Evolutionary conservation across 2,888 invertebrate species (phyloP), one percentile per base, ranked within the genome.

Genomic region (Epistrophe grossulariae): DNA sequence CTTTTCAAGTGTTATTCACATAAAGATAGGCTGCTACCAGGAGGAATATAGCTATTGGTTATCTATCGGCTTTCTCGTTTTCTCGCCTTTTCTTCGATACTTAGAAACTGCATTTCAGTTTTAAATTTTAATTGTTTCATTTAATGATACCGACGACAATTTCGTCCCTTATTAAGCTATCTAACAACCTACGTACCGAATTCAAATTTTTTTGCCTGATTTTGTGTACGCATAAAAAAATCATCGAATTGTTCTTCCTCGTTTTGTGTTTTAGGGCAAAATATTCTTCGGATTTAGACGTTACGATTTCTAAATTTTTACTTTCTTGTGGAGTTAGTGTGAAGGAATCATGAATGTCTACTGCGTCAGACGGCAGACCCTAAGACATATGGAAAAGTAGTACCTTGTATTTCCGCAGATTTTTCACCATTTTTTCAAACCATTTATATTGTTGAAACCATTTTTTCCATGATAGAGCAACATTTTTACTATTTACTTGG

Each of bases 141-240:
- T 77, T 28, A 88, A 40, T 59, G 74, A 45, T 55, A 87, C 64
- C 70, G 13, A 83, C 79, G 13, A 79, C 83, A 59, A 76, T 88
- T 80, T 77, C 77, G 24, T 80, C 84, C 38, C 80, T 74, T 62
- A 88, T 64, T 24, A 80, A 48, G 50, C 55, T 59, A 62, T 77
- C 77, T 24, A 62, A 57, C 15, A 83, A n/a, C n/a, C n/a, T n/a
- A 60, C 11, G 19, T 59, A 24, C 81, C 84, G 59, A 88, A 84
- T 15, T 78, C 74, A 28, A 73, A 84, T 62, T 84, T 82, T 82
- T 77, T 84, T 8, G 64, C 52, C 55, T 87, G 66, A 24, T 80
- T 84, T 71, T 84, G 88, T 55, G 88, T 82, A 68, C 79, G 74
- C 15, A 79, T 88, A 68, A 72, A 83, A 62, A 83, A 88, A n/a